Evolutionary conservation across 2,888 invertebrate genomes (phyloP).

Genomic region (Gryllus longicercus): DNA sequence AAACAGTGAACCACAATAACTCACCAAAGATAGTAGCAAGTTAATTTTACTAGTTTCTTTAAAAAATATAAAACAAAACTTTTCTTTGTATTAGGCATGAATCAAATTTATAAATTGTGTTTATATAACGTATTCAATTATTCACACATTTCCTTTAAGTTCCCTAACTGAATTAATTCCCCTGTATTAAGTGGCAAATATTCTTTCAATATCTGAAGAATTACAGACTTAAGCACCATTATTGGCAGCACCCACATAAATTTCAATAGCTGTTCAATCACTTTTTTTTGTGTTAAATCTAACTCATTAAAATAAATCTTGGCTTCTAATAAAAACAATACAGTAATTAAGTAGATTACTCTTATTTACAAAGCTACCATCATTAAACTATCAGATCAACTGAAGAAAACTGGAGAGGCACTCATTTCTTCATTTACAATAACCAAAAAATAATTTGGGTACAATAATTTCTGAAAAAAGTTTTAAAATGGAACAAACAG

Average conservation of each 20-base stretch:
- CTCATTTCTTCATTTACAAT: background rate
- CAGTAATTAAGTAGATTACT: conserved; percentile 24
- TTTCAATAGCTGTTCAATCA: background rate
- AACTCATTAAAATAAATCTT: conserved; percentile 7
- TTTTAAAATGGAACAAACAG: too few species aligned
- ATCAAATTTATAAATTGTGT: too few species aligned
- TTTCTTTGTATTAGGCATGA: too few species aligned
- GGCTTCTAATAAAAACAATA: background rate
- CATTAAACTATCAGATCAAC: background rate
- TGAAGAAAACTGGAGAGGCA: conserved; percentile 18
- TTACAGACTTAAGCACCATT: background rate
- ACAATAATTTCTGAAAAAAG: too few species aligned
- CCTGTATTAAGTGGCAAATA: background rate
- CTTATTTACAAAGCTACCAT: conserved; percentile 26
- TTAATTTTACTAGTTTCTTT: too few species aligned
- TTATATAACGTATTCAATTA: too few species aligned
- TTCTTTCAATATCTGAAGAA: background rate
- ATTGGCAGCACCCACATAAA: background rate
- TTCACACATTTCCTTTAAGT: too few species aligned
- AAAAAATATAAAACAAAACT: too few species aligned
- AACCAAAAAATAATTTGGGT: too few species aligned
- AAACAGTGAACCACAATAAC: too few species aligned
- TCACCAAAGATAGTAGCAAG: too few species aligned
- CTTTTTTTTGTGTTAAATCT: background rate
- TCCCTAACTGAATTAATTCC: background rate